Base-by-base conservation (phyloP, 2,797 vertebrate genomes). In the Lophius americanus region DNA sequence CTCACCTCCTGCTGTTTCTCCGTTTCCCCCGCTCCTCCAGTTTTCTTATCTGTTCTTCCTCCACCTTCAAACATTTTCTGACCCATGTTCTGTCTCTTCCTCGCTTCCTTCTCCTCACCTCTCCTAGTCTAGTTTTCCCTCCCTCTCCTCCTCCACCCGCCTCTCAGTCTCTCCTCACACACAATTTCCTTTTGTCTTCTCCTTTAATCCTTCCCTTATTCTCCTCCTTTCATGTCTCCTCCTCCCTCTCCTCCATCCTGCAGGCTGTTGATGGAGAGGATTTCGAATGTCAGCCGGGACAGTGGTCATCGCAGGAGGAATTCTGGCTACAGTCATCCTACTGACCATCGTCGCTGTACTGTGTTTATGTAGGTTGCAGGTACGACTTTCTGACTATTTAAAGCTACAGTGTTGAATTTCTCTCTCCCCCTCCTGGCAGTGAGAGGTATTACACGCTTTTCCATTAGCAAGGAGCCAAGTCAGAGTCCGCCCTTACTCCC, bases 261-360 rank as follows among this genome's bases (percentile, higher is more conserved):
- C 93, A 98, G 97, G 94, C 82, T 94, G 96, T 96, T 96, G 92
- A 97, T 98, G 96, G 96, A 95, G 96, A 96, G 88, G 85, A 90
- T 95, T 94, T 95, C 96, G 96, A 94, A 99, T 99, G 97, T 97
- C 98, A 97, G 98, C 98, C 92, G 98, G 97, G 89, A 98, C 97
- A 2, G 98, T 99, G 95, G 98, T 99, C 90, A 99, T 98, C 95
- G 97, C 96, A 91, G 97, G 97, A 85, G 97, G 97, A 94, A 96
- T 98, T 93, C 95, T 99, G 94, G 98, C 98, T 48, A 94, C 97
- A 76, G 95, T 98, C 83, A 98, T 99, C 84, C 92, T 99, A 63
- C 92, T 99, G 44, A 98, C 96, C 83, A 98, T 99, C 77, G 96
- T 99, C 6, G 95, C 95, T 0, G 96, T 98, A 51, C 93, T 99